Evolutionary conservation across 2,888 invertebrate genomes (phyloP).

Genomic region (Chaetogeoica ovagalla): DNA sequence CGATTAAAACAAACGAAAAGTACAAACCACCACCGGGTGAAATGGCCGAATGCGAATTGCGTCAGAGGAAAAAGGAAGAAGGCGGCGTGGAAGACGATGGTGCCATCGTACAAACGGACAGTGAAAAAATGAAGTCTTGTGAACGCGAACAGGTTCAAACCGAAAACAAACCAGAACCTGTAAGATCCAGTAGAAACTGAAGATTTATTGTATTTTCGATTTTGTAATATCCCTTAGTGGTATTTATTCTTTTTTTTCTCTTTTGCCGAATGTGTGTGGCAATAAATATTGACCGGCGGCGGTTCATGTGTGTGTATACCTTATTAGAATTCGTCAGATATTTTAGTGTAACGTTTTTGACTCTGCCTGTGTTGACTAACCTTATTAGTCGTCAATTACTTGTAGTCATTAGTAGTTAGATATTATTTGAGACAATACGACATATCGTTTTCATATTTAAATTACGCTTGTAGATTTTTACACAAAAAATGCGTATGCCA

Average conservation of each 20-base stretch:
- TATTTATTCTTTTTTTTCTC: background rate
- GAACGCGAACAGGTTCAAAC: constrained; percentile 37
- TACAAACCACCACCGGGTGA: background rate
- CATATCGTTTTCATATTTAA: background rate
- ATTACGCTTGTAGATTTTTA: background rate
- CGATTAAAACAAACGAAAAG: no score
- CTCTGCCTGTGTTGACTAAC: background rate
- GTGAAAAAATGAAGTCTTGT: constrained; percentile 6
- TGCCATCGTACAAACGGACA: background rate
- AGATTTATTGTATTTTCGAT: background rate
- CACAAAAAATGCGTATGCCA: background rate
- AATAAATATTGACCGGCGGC: no score
- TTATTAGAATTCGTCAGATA: background rate
- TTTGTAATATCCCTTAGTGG: background rate
- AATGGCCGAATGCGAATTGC: constrained; percentile 54
- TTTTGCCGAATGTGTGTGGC: no score
- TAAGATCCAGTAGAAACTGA: constrained; percentile 36
- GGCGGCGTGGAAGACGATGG: constrained; percentile 29
- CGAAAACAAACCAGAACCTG: constrained; percentile 54
- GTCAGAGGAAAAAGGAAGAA: constrained; percentile 54
- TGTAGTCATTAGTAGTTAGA: background rate
- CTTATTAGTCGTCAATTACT: background rate
- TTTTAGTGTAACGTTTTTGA: background rate
- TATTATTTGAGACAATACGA: background rate
- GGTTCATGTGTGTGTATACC: background rate